A percentile compares a stretch with the other conserved stretches of the same genome.
Evolutionary conservation across 2,888 invertebrate genomes (phyloP).

Genomic region (Pandemis cinnamomeana): DNA sequence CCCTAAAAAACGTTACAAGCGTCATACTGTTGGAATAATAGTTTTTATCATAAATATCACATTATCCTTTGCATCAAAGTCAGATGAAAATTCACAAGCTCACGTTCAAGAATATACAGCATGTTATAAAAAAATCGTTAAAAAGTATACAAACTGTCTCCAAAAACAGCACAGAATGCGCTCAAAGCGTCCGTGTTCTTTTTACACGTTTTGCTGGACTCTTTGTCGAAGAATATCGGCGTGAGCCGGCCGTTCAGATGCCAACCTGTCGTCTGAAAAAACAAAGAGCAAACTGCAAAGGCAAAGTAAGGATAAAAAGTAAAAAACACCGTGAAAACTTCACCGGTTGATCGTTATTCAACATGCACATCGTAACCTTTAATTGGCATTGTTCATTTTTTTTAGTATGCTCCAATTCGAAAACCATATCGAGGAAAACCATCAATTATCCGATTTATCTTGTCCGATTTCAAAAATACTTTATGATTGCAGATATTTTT

Average conservation of each 20-base stretch:
- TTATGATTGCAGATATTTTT: too few relatives aligned
- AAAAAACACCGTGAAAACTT: too few relatives aligned
- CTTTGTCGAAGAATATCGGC: constrained; percentile 60
- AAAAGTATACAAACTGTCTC: constrained; percentile 7
- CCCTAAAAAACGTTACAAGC: too few relatives aligned
- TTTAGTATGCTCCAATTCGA: too few relatives aligned
- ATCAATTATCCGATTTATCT: too few relatives aligned
- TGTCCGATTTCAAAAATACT: too few relatives aligned
- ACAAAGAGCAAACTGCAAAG: constrained; percentile 18
- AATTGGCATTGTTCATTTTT: too few relatives aligned
- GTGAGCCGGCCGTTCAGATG: constrained; percentile 59
- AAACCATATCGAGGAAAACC: too few relatives aligned
- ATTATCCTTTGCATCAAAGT: background rate
- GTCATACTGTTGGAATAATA: too few relatives aligned
- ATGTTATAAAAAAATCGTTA: background rate
- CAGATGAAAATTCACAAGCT: background rate
- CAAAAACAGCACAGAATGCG: constrained; percentile 41
- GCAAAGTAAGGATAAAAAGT: background rate
- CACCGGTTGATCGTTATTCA: too few relatives aligned
- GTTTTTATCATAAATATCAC: too few relatives aligned
- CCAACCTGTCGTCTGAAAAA: constrained; percentile 74
- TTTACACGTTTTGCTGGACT: constrained; percentile 51
- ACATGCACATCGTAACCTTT: too few relatives aligned
- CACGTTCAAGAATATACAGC: background rate
- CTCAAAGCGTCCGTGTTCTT: constrained; percentile 50